Percentiles rank a stretch among this genome's conserved stretches.
Conservation (phyloP, 53 echinoderm and acorn worm species). For the Antedon mediterranea region DNA sequence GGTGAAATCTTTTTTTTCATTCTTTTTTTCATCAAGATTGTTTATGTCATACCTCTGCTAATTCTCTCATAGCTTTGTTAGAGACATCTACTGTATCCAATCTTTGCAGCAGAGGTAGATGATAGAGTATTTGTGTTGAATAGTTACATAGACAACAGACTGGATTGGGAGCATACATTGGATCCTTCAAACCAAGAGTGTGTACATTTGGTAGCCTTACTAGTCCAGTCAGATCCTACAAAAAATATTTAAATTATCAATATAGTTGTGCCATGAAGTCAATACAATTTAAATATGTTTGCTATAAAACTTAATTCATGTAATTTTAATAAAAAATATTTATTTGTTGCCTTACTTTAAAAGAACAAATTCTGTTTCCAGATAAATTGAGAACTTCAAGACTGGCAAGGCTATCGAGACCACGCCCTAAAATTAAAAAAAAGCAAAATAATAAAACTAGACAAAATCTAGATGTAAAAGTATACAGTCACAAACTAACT, state of each 20-base stretch:
- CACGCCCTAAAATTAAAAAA: conserved; percentile 30
- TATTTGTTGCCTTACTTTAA: conserved; percentile 87
- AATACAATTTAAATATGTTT: too few species aligned
- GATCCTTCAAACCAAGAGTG: conserved; percentile 78
- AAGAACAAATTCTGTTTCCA: conserved; percentile 80
- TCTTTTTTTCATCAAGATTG: too few species aligned
- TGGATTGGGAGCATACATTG: conserved; percentile 84
- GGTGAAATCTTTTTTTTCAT: too few species aligned
- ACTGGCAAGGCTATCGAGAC: conserved; percentile 41
- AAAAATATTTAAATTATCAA: not conserved
- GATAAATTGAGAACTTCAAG: conserved; percentile 69
- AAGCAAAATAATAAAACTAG: too few species aligned
- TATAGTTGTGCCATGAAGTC: too few species aligned
- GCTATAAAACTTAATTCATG: too few species aligned
- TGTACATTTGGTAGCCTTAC: conserved; percentile 60
- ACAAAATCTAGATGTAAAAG: too few species aligned
- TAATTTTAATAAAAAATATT: too few species aligned
- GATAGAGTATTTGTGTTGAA: conserved; percentile 92
- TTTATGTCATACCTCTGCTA: conserved; percentile 75
- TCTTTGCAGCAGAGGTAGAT: conserved; percentile 74
- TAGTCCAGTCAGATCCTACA: conserved; percentile 75
- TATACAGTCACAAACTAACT: too few species aligned
- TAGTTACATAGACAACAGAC: conserved; percentile 97
- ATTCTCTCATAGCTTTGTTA: conserved; percentile 80
- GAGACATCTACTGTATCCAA: conserved; percentile 85